Evolutionary conservation across 1,140 invertebrate genomes (phyloP).

Genomic region (Drosophila ambigua): DNA sequence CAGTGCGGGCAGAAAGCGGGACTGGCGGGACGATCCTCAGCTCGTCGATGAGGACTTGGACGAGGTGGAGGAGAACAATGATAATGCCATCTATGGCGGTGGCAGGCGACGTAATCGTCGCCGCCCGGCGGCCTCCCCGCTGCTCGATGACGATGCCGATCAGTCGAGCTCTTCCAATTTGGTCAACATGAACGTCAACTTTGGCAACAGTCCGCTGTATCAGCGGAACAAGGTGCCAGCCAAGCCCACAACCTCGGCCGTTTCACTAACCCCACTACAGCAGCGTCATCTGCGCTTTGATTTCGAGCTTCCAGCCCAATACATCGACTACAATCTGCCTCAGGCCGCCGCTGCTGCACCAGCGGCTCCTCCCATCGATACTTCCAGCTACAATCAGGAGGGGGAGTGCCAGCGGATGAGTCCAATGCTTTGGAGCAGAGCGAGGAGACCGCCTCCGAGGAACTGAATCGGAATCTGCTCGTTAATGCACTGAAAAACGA

Average conservation of each 20-base stretch:
- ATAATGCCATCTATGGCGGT: slow-evolving; percentile 38
- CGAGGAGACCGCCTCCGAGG: slow-evolving; percentile 77
- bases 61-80: slow-evolving; percentile 65
- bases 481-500: slow-evolving; percentile 82
- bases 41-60: slow-evolving; percentile 63
- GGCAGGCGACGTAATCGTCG: slow-evolving; percentile 66
- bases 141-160: slow-evolving; percentile 54
- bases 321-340: slow-evolving; percentile 58
- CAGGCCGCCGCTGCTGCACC: slow-evolving; percentile 2
- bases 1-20: slow-evolving; percentile 42
- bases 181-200: slow-evolving; percentile 76
- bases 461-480: slow-evolving; percentile 78
- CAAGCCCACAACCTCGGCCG: slow-evolving; percentile 63
- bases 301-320: slow-evolving; percentile 62
- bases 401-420: slow-evolving; percentile 34
- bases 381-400: slow-evolving; percentile 50
- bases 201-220: slow-evolving; percentile 68
- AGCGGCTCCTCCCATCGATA: slow-evolving; percentile 2
- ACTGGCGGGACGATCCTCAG: slow-evolving; percentile 62
- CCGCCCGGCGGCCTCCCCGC: slow-evolving; percentile 48
- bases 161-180: slow-evolving; percentile 57
- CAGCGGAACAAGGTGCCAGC: slow-evolving; percentile 77
- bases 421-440: slow-evolving; percentile 62
- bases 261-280: slow-evolving; percentile 70
- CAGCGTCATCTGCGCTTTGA: slow-evolving; percentile 77